phyloP scores from a whole-genome alignment of 2,888 invertebrate genomes.

The Drosophila stalkeri region DNA sequence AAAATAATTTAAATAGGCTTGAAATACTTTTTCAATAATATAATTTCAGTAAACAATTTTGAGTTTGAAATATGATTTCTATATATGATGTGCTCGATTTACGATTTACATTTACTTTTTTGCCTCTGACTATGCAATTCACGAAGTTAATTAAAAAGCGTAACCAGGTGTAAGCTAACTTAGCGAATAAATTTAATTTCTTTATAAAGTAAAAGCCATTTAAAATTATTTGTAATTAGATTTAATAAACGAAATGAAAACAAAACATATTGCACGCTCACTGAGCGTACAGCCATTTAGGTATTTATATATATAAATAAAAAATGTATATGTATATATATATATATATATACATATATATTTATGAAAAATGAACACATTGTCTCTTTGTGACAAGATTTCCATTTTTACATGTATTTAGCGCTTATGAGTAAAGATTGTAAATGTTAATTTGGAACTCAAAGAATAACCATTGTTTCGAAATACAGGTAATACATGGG shows the following conservation, averaged over 20 bases:
- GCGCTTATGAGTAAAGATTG: constrained; percentile 8
- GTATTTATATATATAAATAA: background rate
- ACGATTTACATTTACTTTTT: background rate
- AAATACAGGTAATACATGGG: constrained; percentile 15
- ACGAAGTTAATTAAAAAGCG: constrained; percentile 7
- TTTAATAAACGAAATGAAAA: constrained; percentile 22
- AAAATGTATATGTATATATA: background rate
- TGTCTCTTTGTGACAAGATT: background rate
- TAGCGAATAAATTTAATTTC: constrained; percentile 10
- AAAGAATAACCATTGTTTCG: constrained; percentile 63
- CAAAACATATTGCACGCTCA: constrained; percentile 31
- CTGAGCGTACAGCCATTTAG: constrained; percentile 12
- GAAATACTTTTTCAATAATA: no score
- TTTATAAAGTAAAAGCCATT: constrained; percentile 20
- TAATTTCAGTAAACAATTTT: no score
- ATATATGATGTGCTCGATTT: background rate
- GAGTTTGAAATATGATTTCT: background rate
- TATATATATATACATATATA: background rate
- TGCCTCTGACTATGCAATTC: no score
- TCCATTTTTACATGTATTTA: constrained; percentile 9
- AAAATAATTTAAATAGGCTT: no score
- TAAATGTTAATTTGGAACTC: constrained; percentile 28
- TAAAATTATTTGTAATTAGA: constrained; percentile 25
- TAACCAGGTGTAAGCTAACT: constrained; percentile 2
- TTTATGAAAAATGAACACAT: background rate